A percentile compares a stretch with the other conserved stretches of the same genome.
These are phyloP conservation scores for Rallus crepitans DNA, from an alignment of 2,797 vertebrate species.

Conservation along the genomic window DNA sequence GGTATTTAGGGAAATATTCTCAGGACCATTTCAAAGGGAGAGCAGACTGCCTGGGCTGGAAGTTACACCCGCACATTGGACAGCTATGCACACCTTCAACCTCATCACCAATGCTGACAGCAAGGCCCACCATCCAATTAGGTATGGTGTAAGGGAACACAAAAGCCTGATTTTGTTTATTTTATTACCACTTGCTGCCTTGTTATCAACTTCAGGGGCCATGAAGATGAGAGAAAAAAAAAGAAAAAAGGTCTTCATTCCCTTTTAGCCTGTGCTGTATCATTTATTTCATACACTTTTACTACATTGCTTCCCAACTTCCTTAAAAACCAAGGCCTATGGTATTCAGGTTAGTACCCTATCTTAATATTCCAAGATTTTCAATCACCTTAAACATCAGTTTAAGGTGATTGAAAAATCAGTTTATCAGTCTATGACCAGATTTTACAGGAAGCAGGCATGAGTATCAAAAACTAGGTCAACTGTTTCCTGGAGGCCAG, in stretches of 20 bases:
- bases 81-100: not conserved
- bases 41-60: not conserved
- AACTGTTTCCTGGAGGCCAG: not conserved
- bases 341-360: not conserved
- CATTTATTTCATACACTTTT: not conserved
- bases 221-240: not conserved
- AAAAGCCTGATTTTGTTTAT: not conserved
- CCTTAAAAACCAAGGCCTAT: not conserved
- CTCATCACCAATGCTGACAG: not conserved
- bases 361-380: not conserved
- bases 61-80: not conserved
- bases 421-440: not conserved
- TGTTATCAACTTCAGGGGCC: not conserved
- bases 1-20: not conserved
- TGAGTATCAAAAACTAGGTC: not conserved
- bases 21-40: not conserved
- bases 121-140: not conserved
- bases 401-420: no score
- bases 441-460: not conserved
- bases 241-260: not conserved
- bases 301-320: not conserved
- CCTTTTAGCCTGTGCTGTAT: not conserved
- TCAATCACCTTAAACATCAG: not conserved
- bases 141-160: not conserved
- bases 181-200: not conserved